A percentile compares a stretch with the other conserved stretches of the same genome.
phyloP scores from a whole-genome alignment of 1,140 invertebrate genomes.

The Heliconius melpomene region DNA sequence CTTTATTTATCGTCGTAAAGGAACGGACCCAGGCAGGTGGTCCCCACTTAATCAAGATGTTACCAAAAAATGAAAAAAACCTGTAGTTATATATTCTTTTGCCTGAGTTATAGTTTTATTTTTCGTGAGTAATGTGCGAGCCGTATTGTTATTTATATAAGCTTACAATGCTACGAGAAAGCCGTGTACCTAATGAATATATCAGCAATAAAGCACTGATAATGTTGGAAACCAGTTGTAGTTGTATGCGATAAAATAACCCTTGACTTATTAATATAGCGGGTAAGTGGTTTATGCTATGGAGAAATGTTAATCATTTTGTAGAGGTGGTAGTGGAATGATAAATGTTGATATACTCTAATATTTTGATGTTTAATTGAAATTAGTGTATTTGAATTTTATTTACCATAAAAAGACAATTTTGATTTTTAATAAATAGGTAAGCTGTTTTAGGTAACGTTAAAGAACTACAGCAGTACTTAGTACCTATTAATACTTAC shows the following conservation, averaged over 20 bases:
- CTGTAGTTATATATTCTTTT: slow-evolving; percentile 71
- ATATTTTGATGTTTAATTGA: neutral
- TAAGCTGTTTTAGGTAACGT: neutral
- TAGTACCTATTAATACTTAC: too few relatives aligned
- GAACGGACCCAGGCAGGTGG: slow-evolving; percentile 70
- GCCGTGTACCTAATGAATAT: slow-evolving; percentile 76
- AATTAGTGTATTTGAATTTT: neutral
- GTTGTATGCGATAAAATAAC: slow-evolving; percentile 62
- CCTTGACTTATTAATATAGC: slow-evolving; percentile 61
- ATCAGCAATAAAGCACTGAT: slow-evolving; percentile 70
- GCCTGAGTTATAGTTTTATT: slow-evolving; percentile 74
- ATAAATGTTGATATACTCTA: neutral
- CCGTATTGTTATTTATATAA: slow-evolving; percentile 73
- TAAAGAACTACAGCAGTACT: too few relatives aligned
- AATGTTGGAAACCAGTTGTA: slow-evolving; percentile 56
- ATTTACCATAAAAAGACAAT: neutral
- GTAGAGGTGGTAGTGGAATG: neutral
- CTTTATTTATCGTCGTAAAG: slow-evolving; percentile 73
- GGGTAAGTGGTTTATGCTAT: slow-evolving; percentile 42
- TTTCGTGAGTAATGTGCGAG: slow-evolving; percentile 57
- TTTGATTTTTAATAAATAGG: neutral
- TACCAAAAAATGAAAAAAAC: slow-evolving; percentile 76
- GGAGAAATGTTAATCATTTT: slow-evolving; percentile 21
- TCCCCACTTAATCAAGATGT: slow-evolving; percentile 80
- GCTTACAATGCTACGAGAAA: slow-evolving; percentile 72